phyloP scores from a whole-genome alignment of 2,113 vertebrate genomes.

The Sebastes schlegelii region DNA sequence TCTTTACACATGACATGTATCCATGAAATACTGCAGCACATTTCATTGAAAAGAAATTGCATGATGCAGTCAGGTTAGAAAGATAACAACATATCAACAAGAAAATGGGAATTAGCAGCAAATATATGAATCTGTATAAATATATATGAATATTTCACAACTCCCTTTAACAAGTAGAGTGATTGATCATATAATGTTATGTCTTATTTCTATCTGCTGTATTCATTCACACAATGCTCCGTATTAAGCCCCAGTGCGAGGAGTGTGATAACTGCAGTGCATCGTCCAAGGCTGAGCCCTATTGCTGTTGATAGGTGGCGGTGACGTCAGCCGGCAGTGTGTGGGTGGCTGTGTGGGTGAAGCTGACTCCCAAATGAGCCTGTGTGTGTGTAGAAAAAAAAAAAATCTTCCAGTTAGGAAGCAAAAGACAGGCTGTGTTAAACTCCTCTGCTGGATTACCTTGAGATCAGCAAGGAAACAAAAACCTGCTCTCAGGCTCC shows the following conservation, averaged over 20 bases:
- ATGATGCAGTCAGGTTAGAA: not conserved
- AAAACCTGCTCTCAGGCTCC: slow-evolving; percentile 34
- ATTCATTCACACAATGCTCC: slow-evolving; percentile 22
- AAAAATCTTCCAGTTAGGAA: slow-evolving; percentile 42
- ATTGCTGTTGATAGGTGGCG: slow-evolving; percentile 49
- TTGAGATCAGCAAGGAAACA: slow-evolving; percentile 50
- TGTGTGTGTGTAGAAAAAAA: slow-evolving; percentile 18
- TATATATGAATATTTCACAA: not conserved
- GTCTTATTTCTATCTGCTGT: not conserved
- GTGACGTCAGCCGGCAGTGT: slow-evolving; percentile 70
- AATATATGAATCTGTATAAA: not conserved
- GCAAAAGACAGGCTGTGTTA: slow-evolving; percentile 46
- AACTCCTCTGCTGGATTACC: slow-evolving; percentile 58
- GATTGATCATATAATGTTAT: not conserved
- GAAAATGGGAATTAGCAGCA: not conserved
- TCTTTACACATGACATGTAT: slow-evolving; percentile 7
- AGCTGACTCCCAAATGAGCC: slow-evolving; percentile 73
- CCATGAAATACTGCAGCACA: slow-evolving; percentile 45
- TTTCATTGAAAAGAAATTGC: slow-evolving; percentile 42
- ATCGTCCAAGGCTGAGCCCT: slow-evolving; percentile 54
- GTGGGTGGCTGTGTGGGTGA: slow-evolving; percentile 77
- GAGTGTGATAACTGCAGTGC: slow-evolving; percentile 20
- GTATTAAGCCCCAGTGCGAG: not conserved
- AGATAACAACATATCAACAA: not conserved
- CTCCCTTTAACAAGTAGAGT: not conserved